These are phyloP conservation scores for Melanotaenia maccullochi DNA, from an alignment of 2,797 vertebrate genomes.

Conservation along the genomic window DNA sequence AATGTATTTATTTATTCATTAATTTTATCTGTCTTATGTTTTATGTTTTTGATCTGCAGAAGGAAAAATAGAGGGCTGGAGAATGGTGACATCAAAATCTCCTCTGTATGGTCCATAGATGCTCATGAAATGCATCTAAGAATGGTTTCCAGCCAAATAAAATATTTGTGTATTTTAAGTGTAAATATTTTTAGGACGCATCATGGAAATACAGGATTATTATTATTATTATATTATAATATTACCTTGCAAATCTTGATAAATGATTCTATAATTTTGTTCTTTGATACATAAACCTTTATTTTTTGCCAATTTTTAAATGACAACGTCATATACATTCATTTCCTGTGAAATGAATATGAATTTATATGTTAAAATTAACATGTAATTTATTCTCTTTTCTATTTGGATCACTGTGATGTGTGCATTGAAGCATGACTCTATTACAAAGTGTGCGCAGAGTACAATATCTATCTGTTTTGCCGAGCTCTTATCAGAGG, in stretches of 20 bases:
- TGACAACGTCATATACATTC: not conserved
- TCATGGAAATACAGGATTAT: not conserved
- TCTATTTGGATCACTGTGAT: not conserved
- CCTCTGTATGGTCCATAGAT: not conserved
- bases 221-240: no score
- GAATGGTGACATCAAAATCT: not conserved
- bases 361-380: no score
- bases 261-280: no score
- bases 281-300: not conserved
- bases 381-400: not conserved
- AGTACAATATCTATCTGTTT: slow-evolving; percentile 55
- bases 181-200: slow-evolving; percentile 11
- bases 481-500: slow-evolving; percentile 53
- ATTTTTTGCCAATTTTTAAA: not conserved
- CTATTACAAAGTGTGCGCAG: slow-evolving; percentile 3
- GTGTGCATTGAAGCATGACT: slow-evolving; percentile 12
- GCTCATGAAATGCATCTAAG: not conserved
- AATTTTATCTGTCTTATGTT: not conserved
- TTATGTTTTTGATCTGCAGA: not conserved
- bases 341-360: not conserved
- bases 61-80: not conserved
- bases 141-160: slow-evolving; percentile 9
- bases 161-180: slow-evolving; percentile 10
- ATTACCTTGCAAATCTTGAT: no score
- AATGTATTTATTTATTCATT: not conserved